Evolutionary conservation across 2,797 vertebrate species (phyloP).

Genomic region (Lepilemur ruficaudatus): DNA sequence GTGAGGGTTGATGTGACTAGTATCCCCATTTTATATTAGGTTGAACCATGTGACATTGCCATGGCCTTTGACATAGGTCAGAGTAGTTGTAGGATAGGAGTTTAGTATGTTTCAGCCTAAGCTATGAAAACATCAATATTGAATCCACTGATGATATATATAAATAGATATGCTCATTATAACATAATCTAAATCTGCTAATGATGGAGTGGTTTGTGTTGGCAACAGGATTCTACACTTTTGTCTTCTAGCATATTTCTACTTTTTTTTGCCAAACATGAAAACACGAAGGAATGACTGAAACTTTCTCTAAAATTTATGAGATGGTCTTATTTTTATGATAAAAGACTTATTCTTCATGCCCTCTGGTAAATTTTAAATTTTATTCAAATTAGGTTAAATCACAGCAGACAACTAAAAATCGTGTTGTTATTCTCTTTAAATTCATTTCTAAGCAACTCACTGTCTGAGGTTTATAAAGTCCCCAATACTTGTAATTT

Average conservation of each 20-base stretch:
- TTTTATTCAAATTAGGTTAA: slow-evolving; percentile 71
- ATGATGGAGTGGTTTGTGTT: slow-evolving; percentile 17
- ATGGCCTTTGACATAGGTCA: not conserved
- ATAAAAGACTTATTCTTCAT: slow-evolving; percentile 58
- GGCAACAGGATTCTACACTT: not conserved
- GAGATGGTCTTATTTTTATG: slow-evolving; percentile 55
- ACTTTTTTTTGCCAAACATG: not conserved
- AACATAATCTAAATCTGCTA: not conserved
- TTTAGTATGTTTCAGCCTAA: not conserved
- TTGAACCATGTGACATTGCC: not conserved
- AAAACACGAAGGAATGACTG: slow-evolving; percentile 16
- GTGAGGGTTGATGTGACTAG: not conserved
- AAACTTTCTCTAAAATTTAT: slow-evolving; percentile 61
- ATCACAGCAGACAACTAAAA: slow-evolving; percentile 67
- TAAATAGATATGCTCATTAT: not conserved
- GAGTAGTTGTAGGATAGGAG: not conserved
- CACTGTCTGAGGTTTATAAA: not conserved
- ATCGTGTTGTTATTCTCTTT: slow-evolving; percentile 41
- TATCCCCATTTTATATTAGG: not conserved
- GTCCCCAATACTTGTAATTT: not conserved
- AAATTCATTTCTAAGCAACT: slow-evolving; percentile 33
- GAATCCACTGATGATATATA: not conserved
- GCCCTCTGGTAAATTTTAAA: slow-evolving; percentile 59
- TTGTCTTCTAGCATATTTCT: not conserved
- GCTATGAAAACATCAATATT: not conserved